Percentiles rank a stretch among this genome's conserved stretches.
Evolutionary conservation across 2,113 vertebrate species (phyloP).

Genomic region (rat (Rattus norvegicus)): GRCr8 NC_086031.1:52499501-52500000

Average conservation of each 20-base stretch:
- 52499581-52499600: not conserved
- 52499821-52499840: too few species aligned
- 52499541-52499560: not conserved
- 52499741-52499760: accelerated
- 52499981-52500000: not conserved
- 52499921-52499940: not conserved
- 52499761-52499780: not conserved
- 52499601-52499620: not conserved
- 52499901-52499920: not conserved
- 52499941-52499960: not conserved
- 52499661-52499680: not conserved
- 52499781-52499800: not conserved
- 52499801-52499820: too few species aligned
- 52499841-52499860: not conserved
- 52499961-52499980: not conserved
- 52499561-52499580: not conserved
- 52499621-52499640: not conserved
- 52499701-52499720: not conserved
- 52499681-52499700: not conserved
- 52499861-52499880: not conserved
- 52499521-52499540: not conserved
- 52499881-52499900: not conserved
- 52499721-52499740: not conserved
- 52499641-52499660: not conserved
- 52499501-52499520: not conserved